Evolutionary conservation across 2,888 invertebrate species (phyloP), one percentile per base, ranked within the genome.

Genomic region (Pheosia gnoma): DNA sequence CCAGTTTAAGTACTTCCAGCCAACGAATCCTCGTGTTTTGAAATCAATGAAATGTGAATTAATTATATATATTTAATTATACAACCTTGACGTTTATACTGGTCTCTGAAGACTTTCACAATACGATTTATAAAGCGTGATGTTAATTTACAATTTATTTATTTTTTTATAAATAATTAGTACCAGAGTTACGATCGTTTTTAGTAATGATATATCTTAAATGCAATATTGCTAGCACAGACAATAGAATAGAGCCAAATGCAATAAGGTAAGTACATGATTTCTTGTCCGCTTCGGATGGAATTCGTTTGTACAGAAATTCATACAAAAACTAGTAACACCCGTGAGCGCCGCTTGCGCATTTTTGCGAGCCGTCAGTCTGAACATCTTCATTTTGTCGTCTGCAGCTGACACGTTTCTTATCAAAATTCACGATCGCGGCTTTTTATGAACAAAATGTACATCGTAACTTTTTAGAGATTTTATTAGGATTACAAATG

Each of bases 291-390:
- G 36, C 5, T 10, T 37, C 10, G 36, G 5, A 55, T 13, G 7
- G 39, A 55, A 55, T 39, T 39, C 39, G 8, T n/a, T 39, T 39
- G 55, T 39, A 39, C 38, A 55, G 55, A 13, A 39, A 55, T 39
- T 38, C 55, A 58, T 6, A 6, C 11, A 49, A 54, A 54, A 49
- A 54, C 57, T 5, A 57, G 49, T 54, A 53, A 53, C 36, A 5
- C 53, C 38, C 53, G 47, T 36, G 37, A 60, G 47, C 51, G 54
- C 47, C 60, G 43, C 57, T 63, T 63, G 65, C 63, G 68, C 71
- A 67, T 70, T 63, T 67, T 67, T 67, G 67, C 65, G 63, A 60
- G 52, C 52, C 10, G 67, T 71, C 70, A 65, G 59, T 61, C 25
- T 25, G 25, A 25, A 65, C 9, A 61, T 71, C 71, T 67, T 63